Base-by-base conservation (phyloP, 2,797 vertebrate genomes). In the Melanitta fusca region DNA sequence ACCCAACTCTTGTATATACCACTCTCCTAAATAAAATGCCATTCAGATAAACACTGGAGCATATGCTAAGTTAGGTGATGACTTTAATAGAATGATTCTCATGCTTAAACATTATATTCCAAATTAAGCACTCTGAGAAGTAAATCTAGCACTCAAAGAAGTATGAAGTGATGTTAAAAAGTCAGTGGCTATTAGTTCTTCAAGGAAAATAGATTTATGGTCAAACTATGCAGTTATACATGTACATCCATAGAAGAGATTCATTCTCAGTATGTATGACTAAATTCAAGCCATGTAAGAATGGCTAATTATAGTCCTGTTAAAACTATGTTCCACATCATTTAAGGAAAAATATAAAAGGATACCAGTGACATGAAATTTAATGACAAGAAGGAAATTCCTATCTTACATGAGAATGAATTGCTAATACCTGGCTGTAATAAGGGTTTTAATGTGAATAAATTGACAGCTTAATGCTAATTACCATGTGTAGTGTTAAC, bases 351-450 rank as follows among this genome's bases (percentile, higher is more conserved):
- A 89, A 45, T 41, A 65, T 34, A n/a, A 85, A 78, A 88, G 16
- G 14, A 84, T 69, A 65, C 16, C 20, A 62, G 17, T 66, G 86
- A 47, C 0, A 0, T 69, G 41, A 86, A 61, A 83, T 69, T 81
- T 81, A 95, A 79, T 47, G 34, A 53, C 62, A 79, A 91, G 83
- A 79, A 62, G 30, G n/a, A 93, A 75, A 66, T 70, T 84, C 61
- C 34, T 75, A 51, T 34, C 49, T 90, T 90, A 36, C 74, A 45
- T 28, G 11, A 47, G 38, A 86, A 84, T n/a, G 3, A 27, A 58
- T 51, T 81, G n/a, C 51, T 83, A 72, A 71, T 71, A 32, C 5
- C 51, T 72, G 16, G 11, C 16, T 25, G 30, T 32, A 56, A 58
- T 81, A 90, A 85, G 16, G 13, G 5, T 6, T 88, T 86, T 66